phyloP scores from a whole-genome alignment of 2,888 invertebrate genomes.

The Drosophila multiciliata region DNA sequence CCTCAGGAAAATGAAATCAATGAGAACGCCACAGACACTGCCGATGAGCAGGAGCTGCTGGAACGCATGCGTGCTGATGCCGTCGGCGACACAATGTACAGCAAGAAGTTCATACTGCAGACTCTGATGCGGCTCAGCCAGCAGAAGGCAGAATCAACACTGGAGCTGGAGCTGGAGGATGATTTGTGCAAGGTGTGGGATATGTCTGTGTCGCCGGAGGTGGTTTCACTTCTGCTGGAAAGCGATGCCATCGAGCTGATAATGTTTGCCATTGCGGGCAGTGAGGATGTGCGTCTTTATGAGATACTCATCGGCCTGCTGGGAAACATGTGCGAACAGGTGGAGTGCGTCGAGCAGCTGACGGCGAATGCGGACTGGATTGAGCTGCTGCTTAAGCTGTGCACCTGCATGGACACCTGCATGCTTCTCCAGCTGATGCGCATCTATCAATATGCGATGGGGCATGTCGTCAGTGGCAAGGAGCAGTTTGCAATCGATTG shows the following conservation, averaged over 20 bases:
- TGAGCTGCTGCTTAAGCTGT: constrained; percentile 86
- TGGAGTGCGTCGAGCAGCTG: constrained; percentile 87
- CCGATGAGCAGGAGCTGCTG: constrained; percentile 71
- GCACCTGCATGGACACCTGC: constrained; percentile 89
- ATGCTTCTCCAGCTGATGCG: constrained; percentile 91
- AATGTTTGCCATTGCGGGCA: constrained; percentile 87
- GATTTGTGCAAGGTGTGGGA: constrained; percentile 93
- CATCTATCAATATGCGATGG: constrained; percentile 86
- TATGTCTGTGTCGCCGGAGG: constrained; percentile 92
- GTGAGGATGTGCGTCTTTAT: constrained; percentile 88
- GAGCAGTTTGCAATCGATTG: constrained; percentile 83
- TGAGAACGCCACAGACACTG: constrained; percentile 59
- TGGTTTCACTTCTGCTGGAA: constrained; percentile 89
- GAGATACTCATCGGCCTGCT: constrained; percentile 94
- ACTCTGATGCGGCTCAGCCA: constrained; percentile 87
- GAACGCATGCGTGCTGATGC: constrained; percentile 89
- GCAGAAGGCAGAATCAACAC: constrained; percentile 23
- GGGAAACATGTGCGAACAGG: constrained; percentile 92
- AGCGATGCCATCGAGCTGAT: constrained; percentile 88
- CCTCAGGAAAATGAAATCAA: constrained; percentile 44
- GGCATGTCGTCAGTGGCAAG: constrained; percentile 85
- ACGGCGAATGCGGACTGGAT: constrained; percentile 87
- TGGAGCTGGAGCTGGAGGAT: constrained; percentile 87
- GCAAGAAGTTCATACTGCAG: constrained; percentile 90
- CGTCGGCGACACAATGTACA: constrained; percentile 92